phyloP scores from a whole-genome alignment of 2,113 vertebrate genomes.

The Apaloderma vittatum region DNA sequence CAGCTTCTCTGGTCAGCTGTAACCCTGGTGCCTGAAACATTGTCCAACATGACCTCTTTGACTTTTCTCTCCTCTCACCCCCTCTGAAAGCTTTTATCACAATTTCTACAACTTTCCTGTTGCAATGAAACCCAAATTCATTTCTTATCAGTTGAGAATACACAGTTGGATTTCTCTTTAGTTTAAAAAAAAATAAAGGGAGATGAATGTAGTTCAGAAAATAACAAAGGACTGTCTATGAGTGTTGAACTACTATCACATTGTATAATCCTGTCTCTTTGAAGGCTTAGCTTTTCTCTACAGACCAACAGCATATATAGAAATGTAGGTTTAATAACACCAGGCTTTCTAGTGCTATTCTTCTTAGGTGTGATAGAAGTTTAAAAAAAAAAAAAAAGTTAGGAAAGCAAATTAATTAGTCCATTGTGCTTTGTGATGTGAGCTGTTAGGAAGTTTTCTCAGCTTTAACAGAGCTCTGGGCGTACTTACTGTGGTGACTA shows the following conservation, averaged over 20 bases:
- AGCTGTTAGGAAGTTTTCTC: neutral
- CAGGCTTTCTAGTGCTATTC: neutral
- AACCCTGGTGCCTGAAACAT: neutral
- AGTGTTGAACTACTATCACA: conserved; percentile 41
- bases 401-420: neutral
- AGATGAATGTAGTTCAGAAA: conserved; percentile 54
- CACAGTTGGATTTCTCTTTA: conserved; percentile 33
- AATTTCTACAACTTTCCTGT: neutral
- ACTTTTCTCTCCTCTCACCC: accelerated
- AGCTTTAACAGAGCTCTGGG: neutral
- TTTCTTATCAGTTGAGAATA: conserved; percentile 49
- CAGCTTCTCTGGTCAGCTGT: neutral
- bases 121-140: conserved; percentile 19
- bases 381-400: neutral
- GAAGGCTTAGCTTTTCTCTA: conserved; percentile 21
- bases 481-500: neutral
- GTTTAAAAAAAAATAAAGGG: neutral
- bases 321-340: neutral
- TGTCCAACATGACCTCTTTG: neutral
- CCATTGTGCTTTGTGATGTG: neutral
- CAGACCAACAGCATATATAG: neutral
- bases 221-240: conserved; percentile 50
- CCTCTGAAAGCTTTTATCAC: conserved; percentile 1
- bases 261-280: conserved; percentile 47
- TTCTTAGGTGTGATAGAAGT: neutral